Base-by-base conservation (phyloP, 2,888 invertebrate genomes). In the Andrena flavipes region DNA sequence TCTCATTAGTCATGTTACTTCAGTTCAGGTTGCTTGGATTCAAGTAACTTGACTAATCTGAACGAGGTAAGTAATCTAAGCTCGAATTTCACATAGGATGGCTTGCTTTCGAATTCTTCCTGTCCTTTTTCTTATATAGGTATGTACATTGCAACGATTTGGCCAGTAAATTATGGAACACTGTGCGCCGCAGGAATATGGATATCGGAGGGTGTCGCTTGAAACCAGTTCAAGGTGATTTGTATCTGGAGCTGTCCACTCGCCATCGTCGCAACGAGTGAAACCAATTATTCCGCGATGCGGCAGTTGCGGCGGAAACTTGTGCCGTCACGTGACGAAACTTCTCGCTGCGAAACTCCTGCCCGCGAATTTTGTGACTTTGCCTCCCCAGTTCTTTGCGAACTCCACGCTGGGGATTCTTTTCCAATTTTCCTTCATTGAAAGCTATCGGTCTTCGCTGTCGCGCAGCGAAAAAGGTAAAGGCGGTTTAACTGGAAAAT, bases 201-300 rank as follows among this genome's bases (percentile, higher is more conserved):
- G 62, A 49, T 60, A 54, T 29, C 69, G 33, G 33, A 33, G 48
- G 48, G 30, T 23, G 33, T 68, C 54, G n/a, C 33, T 26, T n/a
- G 35, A 65, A 77, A 77, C 60, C 48, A 73, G 78, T 78, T 78
- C 69, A 83, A 83, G 71, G n/a, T 82, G 64, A 51, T 68, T 76
- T 81, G 69, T 78, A 84, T 86, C 88, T 49, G 62, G 69, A 79
- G 78, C 82, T 80, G 82, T 76, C 75, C 84, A 75, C 56, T 23
- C 65, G 23, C 23, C 56, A 59, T 64, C 72, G 75, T 49, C 33
- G 59, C 64, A 13, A 60, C 74, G 67, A 76, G 70, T 78, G 65
- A 79, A 87, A 87, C 77, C 87, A 87, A 88, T 85, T 88, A 88
- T 88, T 84, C 87, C 76, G 75, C 23, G 79, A 69, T 74, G 81